Base-by-base conservation (phyloP, 2,797 vertebrate genomes). In the Paramormyrops hopkinsi region DNA sequence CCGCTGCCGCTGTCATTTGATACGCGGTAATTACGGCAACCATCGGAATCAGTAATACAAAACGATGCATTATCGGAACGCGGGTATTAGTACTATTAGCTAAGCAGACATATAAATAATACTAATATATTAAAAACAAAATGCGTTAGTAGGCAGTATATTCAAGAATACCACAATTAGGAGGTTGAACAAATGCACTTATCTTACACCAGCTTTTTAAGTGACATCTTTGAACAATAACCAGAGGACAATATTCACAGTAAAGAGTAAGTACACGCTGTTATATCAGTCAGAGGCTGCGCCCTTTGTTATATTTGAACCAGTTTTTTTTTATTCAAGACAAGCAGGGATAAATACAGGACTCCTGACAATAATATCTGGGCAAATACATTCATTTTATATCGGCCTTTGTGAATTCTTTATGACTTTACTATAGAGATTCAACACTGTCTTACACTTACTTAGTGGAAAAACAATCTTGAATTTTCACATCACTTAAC, bases 1-100 rank as follows among this genome's bases (percentile, higher is more conserved):
- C 41, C 11, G n/a, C 29, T 86, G 48, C 86, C 3, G 37, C 29
- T 89, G 84, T 89, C 83, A n/a, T 86, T 44, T 65, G 50, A 89
- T 29, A 48, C 37, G 1, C 6, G 22, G 54, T 22, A 29, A 89
- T 84, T 84, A 89, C 41, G 37, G 54, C 54, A 88, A 89, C n/a
- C 84, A 86, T n/a, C 5, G 11, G 46, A 6, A 54, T 29, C 50
- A 54, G 50, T 4, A 48, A 83, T 50, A 84, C 14, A 8, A 54
- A 76, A 62, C 37, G 76, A 12, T 59, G 41, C 84, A 37, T 51
- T 51, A 86, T 17, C 46, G n/a, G 19, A 51, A 48, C 11, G 11
- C 5, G 50, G 25, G 22, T 54, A 33, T 33, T 22, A 8, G 44
- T 29, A 29, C 46, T 86, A 86, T 29, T 86, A 29, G 11, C 76